These are phyloP conservation scores for Otus scops DNA, from an alignment of 2,797 vertebrate genomes.

Conservation along the genomic window DNA sequence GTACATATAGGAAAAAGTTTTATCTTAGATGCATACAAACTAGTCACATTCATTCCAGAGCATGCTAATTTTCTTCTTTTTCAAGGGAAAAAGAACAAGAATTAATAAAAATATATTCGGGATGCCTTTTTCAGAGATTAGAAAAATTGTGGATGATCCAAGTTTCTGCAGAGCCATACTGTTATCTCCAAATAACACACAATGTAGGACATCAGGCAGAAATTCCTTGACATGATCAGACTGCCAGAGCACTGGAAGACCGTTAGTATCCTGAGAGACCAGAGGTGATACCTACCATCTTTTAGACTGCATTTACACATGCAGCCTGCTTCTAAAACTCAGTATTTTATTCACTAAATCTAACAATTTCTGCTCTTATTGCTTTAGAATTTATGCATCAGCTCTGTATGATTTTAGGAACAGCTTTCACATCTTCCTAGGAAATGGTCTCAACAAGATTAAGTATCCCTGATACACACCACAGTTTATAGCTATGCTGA, in stretches of 20 bases:
- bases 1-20: not conserved
- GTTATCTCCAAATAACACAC: not conserved
- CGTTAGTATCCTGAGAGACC: not conserved
- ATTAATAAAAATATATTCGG: not conserved
- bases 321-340: not conserved
- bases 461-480: fast-evolving
- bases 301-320: not conserved
- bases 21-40: not conserved
- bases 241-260: not conserved
- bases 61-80: not conserved
- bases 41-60: not conserved
- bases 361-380: not conserved
- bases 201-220: not conserved
- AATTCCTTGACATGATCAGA: not conserved
- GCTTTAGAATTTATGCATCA: not conserved
- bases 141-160: not conserved
- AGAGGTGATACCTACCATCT: not conserved
- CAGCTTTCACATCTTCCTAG: not conserved
- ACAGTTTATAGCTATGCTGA: not conserved
- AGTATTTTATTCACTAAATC: not conserved
- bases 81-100: not conserved
- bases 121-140: not conserved
- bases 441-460: not conserved
- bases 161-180: not conserved
- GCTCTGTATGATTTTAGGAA: not conserved